phyloP scores from a whole-genome alignment of 2,113 vertebrate species.

The Otis tarda region DNA sequence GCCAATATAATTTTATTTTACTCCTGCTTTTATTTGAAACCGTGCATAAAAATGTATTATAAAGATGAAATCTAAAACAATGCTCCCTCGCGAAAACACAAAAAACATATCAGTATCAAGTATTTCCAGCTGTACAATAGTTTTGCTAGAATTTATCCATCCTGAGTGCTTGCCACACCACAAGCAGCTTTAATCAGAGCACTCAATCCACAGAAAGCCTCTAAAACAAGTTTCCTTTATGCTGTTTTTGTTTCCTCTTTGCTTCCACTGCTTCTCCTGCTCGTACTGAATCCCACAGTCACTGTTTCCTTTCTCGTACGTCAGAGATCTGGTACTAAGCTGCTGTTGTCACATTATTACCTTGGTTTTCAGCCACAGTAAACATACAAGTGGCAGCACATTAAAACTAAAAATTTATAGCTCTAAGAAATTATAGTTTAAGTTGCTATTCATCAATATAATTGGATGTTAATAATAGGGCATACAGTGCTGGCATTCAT shows the following conservation, averaged over 20 bases:
- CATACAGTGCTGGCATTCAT: slow-evolving; percentile 11
- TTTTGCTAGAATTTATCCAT: not conserved
- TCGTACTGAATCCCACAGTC: not conserved
- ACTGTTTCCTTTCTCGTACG: not conserved
- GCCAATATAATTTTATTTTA: not conserved
- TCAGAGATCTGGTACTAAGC: not conserved
- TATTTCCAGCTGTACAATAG: not conserved
- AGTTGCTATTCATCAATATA: slow-evolving; percentile 70
- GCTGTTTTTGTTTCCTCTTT: not conserved
- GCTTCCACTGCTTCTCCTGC: not conserved
- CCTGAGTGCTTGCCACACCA: not conserved
- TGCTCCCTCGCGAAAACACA: not conserved
- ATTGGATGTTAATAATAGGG: slow-evolving; percentile 64
- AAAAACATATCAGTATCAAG: not conserved
- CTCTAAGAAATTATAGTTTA: slow-evolving; percentile 66
- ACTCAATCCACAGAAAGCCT: not conserved
- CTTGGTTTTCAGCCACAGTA: slow-evolving; percentile 46
- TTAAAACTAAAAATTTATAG: slow-evolving; percentile 53
- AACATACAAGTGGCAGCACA: slow-evolving; percentile 44
- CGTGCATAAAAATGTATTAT: not conserved
- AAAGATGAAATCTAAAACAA: not conserved
- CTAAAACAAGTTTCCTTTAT: not conserved
- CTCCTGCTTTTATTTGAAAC: not conserved
- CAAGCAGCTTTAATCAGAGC: not conserved
- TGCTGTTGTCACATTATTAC: not conserved